Percentiles rank a stretch among this genome's conserved stretches.
Conservation (phyloP, 2,113 vertebrate genomes). For the Pachyramphus minor region DNA sequence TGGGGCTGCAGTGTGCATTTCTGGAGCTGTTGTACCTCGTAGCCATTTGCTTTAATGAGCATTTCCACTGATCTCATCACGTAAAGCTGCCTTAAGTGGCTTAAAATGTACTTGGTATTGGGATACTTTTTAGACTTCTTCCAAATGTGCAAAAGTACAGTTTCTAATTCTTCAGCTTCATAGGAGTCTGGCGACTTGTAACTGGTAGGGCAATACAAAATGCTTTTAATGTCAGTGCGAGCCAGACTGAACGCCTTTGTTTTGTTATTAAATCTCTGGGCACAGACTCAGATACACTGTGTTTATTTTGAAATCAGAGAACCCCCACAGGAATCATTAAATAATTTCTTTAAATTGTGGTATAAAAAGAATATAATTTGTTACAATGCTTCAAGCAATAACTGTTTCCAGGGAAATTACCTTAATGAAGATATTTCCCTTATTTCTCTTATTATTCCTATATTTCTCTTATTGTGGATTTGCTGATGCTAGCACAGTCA, state of each 20-base stretch:
- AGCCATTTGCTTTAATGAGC: not conserved
- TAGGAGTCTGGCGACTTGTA: not conserved
- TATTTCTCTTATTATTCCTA: not conserved
- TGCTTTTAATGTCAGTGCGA: not conserved
- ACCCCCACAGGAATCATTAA: not conserved
- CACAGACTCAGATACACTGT: not conserved
- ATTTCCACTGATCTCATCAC: not conserved
- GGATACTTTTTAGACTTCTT: not conserved
- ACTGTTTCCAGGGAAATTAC: not conserved
- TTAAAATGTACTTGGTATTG: not conserved
- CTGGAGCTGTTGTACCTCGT: not conserved
- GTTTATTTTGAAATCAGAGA: slow-evolving; percentile 2
- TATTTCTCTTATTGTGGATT: not conserved
- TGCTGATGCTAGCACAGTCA: not conserved
- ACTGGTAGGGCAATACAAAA: not conserved
- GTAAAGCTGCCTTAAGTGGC: not conserved
- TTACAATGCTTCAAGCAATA: not conserved
- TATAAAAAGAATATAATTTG: not conserved
- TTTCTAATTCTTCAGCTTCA: not conserved
- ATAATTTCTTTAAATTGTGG: not conserved
- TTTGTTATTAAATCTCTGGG: not conserved
- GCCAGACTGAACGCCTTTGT: not conserved
- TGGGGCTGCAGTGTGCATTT: not conserved
- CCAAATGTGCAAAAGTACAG: not conserved
- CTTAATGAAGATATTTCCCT: not conserved